phyloP scores from a whole-genome alignment of 2,888 invertebrate genomes.

The Ochropleura leucogaster region DNA sequence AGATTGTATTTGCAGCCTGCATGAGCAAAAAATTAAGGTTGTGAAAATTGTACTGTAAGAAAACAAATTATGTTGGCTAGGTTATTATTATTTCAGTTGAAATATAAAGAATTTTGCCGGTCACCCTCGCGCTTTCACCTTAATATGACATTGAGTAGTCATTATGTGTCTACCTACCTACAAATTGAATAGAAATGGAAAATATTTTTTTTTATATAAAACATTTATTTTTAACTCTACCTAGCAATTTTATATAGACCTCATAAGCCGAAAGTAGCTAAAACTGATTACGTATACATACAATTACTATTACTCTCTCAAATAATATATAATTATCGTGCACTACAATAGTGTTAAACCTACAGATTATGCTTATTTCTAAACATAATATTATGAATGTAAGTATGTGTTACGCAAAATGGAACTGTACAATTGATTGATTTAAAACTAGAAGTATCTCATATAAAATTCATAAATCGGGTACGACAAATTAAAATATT shows the following conservation, averaged over 20 bases:
- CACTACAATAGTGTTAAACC: conserved; percentile 24
- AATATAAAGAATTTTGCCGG: conserved; percentile 2
- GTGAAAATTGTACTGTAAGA: conserved; percentile 3
- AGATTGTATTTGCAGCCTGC: neutral
- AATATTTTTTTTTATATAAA: neutral
- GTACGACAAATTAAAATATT: conserved; percentile 22
- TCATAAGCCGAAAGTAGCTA: conserved; percentile 21
- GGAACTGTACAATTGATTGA: conserved; percentile 38
- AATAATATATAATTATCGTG: conserved; percentile 23
- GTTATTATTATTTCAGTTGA: conserved; percentile 1
- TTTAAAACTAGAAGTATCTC: conserved; percentile 27
- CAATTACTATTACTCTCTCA: conserved; percentile 20
- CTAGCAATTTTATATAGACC: conserved; percentile 6
- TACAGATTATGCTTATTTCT: conserved; percentile 37
- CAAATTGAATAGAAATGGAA: conserved; percentile 17
- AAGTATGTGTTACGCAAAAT: conserved; percentile 34
- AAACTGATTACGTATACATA: conserved; percentile 50
- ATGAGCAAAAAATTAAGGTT: conserved; percentile 8
- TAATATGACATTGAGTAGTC: conserved; percentile 6
- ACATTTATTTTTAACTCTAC: neutral
- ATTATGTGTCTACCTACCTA: conserved; percentile 13
- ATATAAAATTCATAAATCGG: conserved; percentile 23
- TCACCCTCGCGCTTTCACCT: no score
- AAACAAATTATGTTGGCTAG: neutral
- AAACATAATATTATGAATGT: conserved; percentile 32